These are phyloP conservation scores for Lophotis ruficrista DNA, from an alignment of 2,113 vertebrate species.

Conservation along the genomic window DNA sequence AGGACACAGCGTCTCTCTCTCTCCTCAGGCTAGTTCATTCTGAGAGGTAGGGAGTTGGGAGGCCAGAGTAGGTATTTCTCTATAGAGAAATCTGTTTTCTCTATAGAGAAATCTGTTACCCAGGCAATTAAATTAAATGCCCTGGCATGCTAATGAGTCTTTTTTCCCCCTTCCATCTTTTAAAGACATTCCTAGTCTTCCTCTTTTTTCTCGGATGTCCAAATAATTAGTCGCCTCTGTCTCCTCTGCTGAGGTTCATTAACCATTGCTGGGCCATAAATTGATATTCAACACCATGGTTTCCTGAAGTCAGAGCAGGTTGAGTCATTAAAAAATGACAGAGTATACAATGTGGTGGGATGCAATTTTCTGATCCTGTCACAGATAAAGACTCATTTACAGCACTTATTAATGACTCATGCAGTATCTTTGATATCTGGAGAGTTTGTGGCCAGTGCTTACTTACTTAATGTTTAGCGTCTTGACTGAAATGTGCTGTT, in stretches of 20 bases:
- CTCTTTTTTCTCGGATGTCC: not conserved
- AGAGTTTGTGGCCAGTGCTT: not conserved
- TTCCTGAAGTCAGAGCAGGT: not conserved
- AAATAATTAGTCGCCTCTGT: not conserved
- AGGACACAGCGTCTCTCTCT: not conserved
- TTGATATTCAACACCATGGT: not conserved
- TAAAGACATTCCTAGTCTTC: not conserved
- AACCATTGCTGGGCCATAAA: not conserved
- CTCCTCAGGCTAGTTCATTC: not conserved
- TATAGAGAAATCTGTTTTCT: not conserved
- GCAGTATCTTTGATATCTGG: not conserved
- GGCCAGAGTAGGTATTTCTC: not conserved
- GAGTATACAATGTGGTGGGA: not conserved
- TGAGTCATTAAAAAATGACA: not conserved
- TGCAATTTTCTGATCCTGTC: not conserved
- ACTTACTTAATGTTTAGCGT: not conserved
- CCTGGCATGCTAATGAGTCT: not conserved
- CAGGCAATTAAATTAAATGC: not conserved
- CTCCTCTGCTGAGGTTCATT: not conserved
- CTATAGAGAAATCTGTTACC: not conserved
- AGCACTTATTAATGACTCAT: not conserved
- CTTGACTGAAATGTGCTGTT: not conserved
- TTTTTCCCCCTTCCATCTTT: accelerated
- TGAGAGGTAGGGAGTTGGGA: not conserved
- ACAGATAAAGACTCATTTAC: not conserved